Evolutionary conservation across 2,797 vertebrate genomes (phyloP).

Genomic region (Chromobotia macracanthus): DNA sequence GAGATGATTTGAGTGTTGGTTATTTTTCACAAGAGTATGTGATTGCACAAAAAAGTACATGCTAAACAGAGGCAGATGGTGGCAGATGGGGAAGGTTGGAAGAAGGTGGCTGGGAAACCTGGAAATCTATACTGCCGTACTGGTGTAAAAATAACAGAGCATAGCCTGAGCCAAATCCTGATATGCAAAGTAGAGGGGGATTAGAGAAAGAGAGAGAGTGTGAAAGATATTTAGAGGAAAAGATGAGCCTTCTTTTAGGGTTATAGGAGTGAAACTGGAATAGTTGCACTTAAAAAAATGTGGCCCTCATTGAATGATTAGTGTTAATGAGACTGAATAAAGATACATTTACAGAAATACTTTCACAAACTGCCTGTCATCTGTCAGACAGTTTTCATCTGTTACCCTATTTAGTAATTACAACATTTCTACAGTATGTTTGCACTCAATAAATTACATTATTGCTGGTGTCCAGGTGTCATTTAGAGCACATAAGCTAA

Average conservation of each 20-base stretch:
- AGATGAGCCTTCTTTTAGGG: constrained; percentile 68
- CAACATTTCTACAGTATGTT: constrained; percentile 50
- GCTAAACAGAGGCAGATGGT: constrained; percentile 99
- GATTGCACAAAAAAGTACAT: constrained; percentile 97
- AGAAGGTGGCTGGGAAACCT: constrained; percentile 97
- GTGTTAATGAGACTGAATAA: constrained; percentile 65
- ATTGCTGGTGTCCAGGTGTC: constrained; percentile 54
- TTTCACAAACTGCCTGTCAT: constrained; percentile 36
- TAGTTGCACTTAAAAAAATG: constrained; percentile 55
- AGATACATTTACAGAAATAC: constrained; percentile 45
- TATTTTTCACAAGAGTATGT: constrained; percentile 99
- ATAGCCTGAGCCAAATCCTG: constrained; percentile 90
- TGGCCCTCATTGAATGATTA: constrained; percentile 50
- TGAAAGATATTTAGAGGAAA: constrained; percentile 64
- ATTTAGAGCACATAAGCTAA: constrained; percentile 12
- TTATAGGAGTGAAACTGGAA: constrained; percentile 70
- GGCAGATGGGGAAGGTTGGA: constrained; percentile 99
- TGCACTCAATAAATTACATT: constrained; percentile 52
- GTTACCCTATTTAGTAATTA: constrained; percentile 31
- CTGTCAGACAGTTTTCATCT: constrained; percentile 29
- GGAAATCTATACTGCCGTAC: constrained; percentile 95
- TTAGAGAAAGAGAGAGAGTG: constrained; percentile 70
- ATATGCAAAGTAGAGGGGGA: constrained; percentile 84
- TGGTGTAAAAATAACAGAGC: constrained; percentile 97
- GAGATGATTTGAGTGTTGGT: constrained; percentile 99